Base-by-base conservation (phyloP, 53 echinoderm and acorn worm species). In the Stichopus horrens region DNA sequence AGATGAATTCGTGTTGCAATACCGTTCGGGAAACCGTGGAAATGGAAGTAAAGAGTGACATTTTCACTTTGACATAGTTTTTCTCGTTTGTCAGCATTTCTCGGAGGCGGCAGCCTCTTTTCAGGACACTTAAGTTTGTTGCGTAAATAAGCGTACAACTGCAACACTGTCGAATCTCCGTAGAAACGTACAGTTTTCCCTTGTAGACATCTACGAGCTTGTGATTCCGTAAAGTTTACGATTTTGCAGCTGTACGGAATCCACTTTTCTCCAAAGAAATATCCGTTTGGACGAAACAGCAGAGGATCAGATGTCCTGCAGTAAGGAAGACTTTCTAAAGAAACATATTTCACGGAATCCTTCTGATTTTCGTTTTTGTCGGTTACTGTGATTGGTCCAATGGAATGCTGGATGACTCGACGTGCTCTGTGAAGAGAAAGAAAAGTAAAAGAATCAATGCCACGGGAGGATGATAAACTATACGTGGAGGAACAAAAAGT, bases 101-200 rank as follows among this genome's bases (percentile, higher is more conserved):
- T 20, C 10, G 76, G 76, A 4, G 76, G 76, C 21, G 23, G 23
- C 2, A 76, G 76, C 6, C 21, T 23, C 23, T 37, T 76, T 37
- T 19, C 10, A 37, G 23, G n/a, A 22, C 76, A 76, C 11, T 76
- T n/a, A 37, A 76, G 52, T 37, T 23, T 23, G 10, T 5, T 5
- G n/a, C 21, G 76, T 37, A 76, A 52, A 22, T n/a, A 20, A 76
- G 52, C n/a, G 23, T 76, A 76, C 5, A 76, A 76, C 52, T 76
- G 76, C 21, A 11, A 11, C n/a, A 10, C n/a, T 10, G 76, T 76
- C 4, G 76, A 76, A 76, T 76, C 76, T 76, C 76, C 76, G 52
- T 37, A 76, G 20, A 76, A 20, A 76, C 76, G 76, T 5, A 76
- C 52, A 5, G 23, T 76, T 76, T 76, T 76, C 22, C 76, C 76